Base-by-base conservation (phyloP, 2,888 invertebrate genomes). In the Pristionchus maxplancki region DNA sequence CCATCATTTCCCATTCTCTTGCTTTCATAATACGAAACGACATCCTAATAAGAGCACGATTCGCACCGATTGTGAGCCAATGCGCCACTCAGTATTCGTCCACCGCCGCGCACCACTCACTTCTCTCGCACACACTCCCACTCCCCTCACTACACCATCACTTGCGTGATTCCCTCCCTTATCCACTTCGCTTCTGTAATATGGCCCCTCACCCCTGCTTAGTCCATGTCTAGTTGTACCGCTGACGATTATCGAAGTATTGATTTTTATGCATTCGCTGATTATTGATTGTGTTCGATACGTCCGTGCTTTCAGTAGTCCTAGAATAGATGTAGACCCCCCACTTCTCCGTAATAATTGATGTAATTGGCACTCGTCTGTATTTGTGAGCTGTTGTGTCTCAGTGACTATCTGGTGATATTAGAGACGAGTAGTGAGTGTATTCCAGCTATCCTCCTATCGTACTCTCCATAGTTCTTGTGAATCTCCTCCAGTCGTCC, bases 391-490 rank as follows among this genome's bases (percentile, higher is more conserved):
- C 2, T 82, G 28, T 40, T 20, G 53, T n/a, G 53, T 24, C 53
- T 50, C 82, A 50, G 24, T 31, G 44, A 34, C 44, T n/a, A 24
- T 71, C 24, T 78, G 78, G 37, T 83, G 82, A 53, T 83, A 83
- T 83, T 83, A 83, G 82, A 83, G 82, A 28, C 82, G 82, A 83
- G 53, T 53, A 81, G 48, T 28, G 81, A 48, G 82, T 53, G 20
- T 53, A 28, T 13, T 20, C 53, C 53, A 83, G 53, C 37, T 31
- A 2, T 15, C 31, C 20, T 13, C 53, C 50, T 83, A 83, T 34
- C 53, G 82, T 50, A 83, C 82, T 83, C 82, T 83, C 82, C 82
- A 40, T 83, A 83, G 82, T 53, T 34, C 82, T 83, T 83, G 82
- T 50, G 34, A 24, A 53, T 50, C 37, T 53, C 24, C 82, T 34